Evolutionary conservation across 2,797 vertebrate species (phyloP).

Genomic region (Girardinus metallicus): DNA sequence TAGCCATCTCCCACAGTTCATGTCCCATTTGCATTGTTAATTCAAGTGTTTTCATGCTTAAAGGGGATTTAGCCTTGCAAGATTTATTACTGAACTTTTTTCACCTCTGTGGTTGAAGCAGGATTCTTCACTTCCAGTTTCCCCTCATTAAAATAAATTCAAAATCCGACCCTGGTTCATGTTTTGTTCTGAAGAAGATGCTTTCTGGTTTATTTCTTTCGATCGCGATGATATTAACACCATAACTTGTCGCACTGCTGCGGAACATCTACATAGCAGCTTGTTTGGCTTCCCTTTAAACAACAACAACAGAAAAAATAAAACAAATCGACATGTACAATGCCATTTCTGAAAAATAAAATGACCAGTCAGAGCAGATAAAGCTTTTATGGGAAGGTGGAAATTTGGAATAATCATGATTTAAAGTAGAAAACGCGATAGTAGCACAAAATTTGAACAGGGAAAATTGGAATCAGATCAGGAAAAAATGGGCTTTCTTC

Average conservation of each 20-base stretch:
- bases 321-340: not conserved
- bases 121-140: not conserved
- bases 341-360: not conserved
- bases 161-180: not conserved
- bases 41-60: not conserved
- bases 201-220: not conserved
- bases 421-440: not conserved
- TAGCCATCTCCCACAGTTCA: not conserved
- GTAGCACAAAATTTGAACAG: not conserved
- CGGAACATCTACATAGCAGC: not conserved
- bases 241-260: not conserved
- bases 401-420: not conserved
- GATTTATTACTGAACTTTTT: not conserved
- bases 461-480: not conserved
- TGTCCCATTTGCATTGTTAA: not conserved
- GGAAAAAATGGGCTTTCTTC: not conserved
- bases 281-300: not conserved
- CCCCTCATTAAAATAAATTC: not conserved
- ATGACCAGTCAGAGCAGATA: not conserved
- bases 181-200: not conserved
- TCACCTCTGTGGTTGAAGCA: not conserved
- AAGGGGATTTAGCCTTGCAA: not conserved
- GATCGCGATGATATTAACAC: not conserved
- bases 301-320: too few relatives aligned
- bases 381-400: not conserved